Conservation (phyloP, 1,140 invertebrate species). For the Lordiphosa clarofinis region DNA sequence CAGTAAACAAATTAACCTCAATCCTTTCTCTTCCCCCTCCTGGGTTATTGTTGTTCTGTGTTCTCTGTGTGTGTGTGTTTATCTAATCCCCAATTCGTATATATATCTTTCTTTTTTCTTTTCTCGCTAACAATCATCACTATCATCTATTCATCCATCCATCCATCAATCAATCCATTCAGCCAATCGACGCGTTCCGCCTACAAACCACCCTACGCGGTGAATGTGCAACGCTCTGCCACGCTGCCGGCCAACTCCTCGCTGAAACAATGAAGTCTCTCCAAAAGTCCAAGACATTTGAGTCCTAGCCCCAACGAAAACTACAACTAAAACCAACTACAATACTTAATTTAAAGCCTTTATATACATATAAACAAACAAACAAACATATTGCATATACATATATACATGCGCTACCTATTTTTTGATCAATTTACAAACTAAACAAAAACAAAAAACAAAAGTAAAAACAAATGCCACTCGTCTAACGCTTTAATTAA, state of each 20-base stretch:
- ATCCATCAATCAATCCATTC: slow-evolving; percentile 20
- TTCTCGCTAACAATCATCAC: slow-evolving; percentile 30
- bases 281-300: slow-evolving; percentile 14
- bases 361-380: slow-evolving; percentile 26
- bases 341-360: slow-evolving; percentile 61
- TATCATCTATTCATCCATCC: slow-evolving; percentile 23
- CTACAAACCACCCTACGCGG: slow-evolving; percentile 84
- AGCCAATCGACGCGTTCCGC: slow-evolving; percentile 85
- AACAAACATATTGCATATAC: slow-evolving; percentile 14
- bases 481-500: slow-evolving; percentile 44
- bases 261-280: slow-evolving; percentile 61
- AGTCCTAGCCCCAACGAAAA: slow-evolving; percentile 20
- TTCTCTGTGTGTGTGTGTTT: slow-evolving; percentile 32
- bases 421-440: slow-evolving; percentile 66
- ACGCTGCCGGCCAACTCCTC: slow-evolving; percentile 85
- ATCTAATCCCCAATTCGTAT: slow-evolving; percentile 59
- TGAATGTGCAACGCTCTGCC: slow-evolving; percentile 84
- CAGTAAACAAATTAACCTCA: too few species aligned
- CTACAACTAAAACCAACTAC: slow-evolving; percentile 21
- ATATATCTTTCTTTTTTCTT: slow-evolving; percentile 14
- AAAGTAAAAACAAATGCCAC: slow-evolving; percentile 22
- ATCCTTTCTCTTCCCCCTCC: neutral
- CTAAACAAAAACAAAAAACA: slow-evolving; percentile 10
- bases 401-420: slow-evolving; percentile 21
- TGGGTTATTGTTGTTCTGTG: slow-evolving; percentile 19